A percentile compares a stretch with the other conserved stretches of the same genome.
Conservation (phyloP, 1,140 invertebrate genomes). For the Ditylenchus dipsaci region DNA sequence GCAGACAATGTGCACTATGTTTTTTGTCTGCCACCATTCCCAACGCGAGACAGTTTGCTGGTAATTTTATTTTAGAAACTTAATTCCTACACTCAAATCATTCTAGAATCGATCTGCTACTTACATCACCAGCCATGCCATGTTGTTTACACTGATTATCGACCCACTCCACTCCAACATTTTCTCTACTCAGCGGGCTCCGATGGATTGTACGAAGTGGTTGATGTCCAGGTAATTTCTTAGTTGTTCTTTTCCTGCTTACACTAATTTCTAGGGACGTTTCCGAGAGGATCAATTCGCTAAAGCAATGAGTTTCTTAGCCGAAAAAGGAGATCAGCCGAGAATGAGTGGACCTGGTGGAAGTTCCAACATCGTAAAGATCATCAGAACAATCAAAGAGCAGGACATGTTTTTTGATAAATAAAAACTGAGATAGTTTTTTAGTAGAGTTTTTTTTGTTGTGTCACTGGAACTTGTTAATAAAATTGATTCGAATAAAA, state of each 20-base stretch:
- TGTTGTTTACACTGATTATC: slow-evolving; percentile 96
- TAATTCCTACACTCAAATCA: not conserved
- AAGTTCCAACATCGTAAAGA: slow-evolving; percentile 84
- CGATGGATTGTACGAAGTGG: slow-evolving; percentile 88
- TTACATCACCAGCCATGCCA: slow-evolving; percentile 91
- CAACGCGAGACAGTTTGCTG: slow-evolving; percentile 88
- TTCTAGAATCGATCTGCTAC: slow-evolving; percentile 88
- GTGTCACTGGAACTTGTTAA: too few species aligned
- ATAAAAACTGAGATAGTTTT: too few species aligned
- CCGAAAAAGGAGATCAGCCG: slow-evolving; percentile 50
- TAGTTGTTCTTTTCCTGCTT: too few species aligned
- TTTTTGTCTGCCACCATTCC: slow-evolving; percentile 98
- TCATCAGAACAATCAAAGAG: slow-evolving; percentile 98
- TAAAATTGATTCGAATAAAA: too few species aligned
- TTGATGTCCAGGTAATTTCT: slow-evolving; percentile 75
- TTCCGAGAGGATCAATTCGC: slow-evolving; percentile 97
- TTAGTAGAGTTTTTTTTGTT: too few species aligned
- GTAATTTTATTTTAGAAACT: slow-evolving; percentile 4
- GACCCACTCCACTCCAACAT: slow-evolving; percentile 94
- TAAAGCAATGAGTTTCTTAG: slow-evolving; percentile 82
- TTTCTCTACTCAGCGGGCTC: slow-evolving; percentile 92
- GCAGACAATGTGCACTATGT: slow-evolving; percentile 84
- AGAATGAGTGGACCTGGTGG: slow-evolving; percentile 62
- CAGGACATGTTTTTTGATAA: slow-evolving; percentile 91
- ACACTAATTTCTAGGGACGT: slow-evolving; percentile 69